Base-by-base conservation (phyloP, 1,140 invertebrate species). In the Sycophaga agraensis region DNA sequence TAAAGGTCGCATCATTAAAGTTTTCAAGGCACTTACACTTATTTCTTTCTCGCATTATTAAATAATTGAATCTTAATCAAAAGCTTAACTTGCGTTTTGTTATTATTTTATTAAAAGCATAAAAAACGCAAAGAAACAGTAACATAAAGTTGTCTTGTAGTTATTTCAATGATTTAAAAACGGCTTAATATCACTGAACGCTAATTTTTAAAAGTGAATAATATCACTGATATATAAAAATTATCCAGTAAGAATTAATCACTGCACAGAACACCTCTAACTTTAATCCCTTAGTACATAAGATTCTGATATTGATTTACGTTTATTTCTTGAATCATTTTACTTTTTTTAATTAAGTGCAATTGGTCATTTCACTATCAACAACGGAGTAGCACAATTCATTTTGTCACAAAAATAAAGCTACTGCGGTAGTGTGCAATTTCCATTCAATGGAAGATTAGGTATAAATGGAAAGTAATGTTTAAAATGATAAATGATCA, bases 21-120 rank as follows among this genome's bases (percentile, higher is more conserved):
- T 69, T 53, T 66, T 67, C 56, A 76, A 77, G 74, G 75, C 75
- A 77, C 75, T 71, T 70, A 64, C 63, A 61, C 50, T 42, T 51
- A 22, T 60, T 22, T 58, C 42, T 66, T 57, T 26, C 58, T 64
- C 59, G 50, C 61, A 66, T 51, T 35, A 19, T n/a, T n/a, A n/a
- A n/a, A n/a, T n/a, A n/a, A n/a, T n/a, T n/a, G n/a, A n/a, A n/a
- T n/a, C n/a, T n/a, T n/a, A n/a, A n/a, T n/a, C n/a, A n/a, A n/a
- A n/a, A n/a, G n/a, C n/a, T n/a, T 3, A 24, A 40, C 14, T 7
- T 40, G 16, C 42, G 21, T 8, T 40, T 17, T 49, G 19, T 17
- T 28, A 35, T 4, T 35, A n/a, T 37, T 43, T 40, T 24, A 22
- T 24, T 5, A 39, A 57, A 39, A 57, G 16, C n/a, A 54, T 17